These are phyloP conservation scores for Origma solitaria DNA, from an alignment of 2,113 vertebrate genomes.

Conservation along the genomic window DNA sequence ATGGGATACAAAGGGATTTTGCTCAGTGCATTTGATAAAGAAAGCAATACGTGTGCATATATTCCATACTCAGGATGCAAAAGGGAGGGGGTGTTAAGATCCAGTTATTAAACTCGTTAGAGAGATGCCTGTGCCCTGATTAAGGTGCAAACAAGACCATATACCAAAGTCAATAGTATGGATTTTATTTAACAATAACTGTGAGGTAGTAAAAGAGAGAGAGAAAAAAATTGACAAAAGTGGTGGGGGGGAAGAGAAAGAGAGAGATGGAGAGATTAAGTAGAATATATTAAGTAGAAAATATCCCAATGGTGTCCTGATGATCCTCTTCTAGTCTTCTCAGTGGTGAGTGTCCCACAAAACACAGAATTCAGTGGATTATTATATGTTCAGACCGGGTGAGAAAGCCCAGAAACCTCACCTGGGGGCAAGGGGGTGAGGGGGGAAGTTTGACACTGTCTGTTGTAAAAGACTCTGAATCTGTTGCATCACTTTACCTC, in stretches of 20 bases:
- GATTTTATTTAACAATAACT: not conserved
- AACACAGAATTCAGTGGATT: not conserved
- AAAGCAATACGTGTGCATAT: not conserved
- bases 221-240: not conserved
- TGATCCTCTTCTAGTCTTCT: not conserved
- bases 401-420: not conserved
- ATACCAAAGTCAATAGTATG: not conserved
- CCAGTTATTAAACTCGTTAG: not conserved
- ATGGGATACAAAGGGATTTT: not conserved
- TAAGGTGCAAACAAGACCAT: not conserved
- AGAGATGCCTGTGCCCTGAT: not conserved
- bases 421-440: too few relatives aligned
- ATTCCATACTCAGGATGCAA: not conserved
- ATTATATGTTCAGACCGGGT: not conserved
- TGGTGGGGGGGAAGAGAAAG: not conserved
- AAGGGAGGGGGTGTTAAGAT: not conserved
- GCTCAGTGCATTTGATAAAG: not conserved
- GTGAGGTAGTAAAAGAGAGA: not conserved
- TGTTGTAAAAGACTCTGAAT: not conserved
- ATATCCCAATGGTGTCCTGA: not conserved
- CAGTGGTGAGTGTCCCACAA: not conserved
- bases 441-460: not conserved
- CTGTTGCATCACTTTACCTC: not conserved
- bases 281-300: not conserved
- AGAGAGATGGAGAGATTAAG: rapidly evolving